Conservation (phyloP, 2,888 invertebrate genomes). For the Clivina fossor region DNA sequence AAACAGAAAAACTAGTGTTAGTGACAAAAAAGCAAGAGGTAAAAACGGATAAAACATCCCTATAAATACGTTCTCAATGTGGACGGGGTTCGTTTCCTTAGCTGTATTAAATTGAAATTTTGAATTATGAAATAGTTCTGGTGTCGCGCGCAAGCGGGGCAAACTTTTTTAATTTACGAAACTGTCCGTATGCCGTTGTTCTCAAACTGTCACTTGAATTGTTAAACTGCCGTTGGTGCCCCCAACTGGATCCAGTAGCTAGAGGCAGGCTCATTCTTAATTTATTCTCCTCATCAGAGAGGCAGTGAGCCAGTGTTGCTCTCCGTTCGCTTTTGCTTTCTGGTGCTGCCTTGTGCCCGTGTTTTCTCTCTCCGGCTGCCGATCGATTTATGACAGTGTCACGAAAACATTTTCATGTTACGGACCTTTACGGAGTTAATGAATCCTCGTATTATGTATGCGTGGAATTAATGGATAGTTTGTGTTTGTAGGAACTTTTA, state of each 20-base stretch:
- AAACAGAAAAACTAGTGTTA: too few species aligned
- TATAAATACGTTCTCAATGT: slow-evolving; percentile 24
- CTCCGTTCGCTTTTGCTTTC: background rate
- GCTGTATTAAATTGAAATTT: slow-evolving; percentile 32
- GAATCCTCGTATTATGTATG: too few species aligned
- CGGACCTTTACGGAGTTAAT: too few species aligned
- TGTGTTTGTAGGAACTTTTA: too few species aligned
- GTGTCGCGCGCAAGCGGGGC: slow-evolving; percentile 10
- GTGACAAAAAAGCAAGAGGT: too few species aligned
- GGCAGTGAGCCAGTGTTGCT: background rate
- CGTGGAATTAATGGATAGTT: too few species aligned
- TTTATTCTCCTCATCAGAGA: slow-evolving; percentile 30
- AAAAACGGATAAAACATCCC: slow-evolving; percentile 20
- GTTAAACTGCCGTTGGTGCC: slow-evolving; percentile 25
- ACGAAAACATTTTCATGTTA: slow-evolving; percentile 1
- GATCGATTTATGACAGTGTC: slow-evolving; percentile 17
- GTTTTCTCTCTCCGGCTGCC: background rate
- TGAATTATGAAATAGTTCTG: slow-evolving; percentile 33
- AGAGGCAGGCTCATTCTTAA: slow-evolving; percentile 34
- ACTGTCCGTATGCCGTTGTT: slow-evolving; percentile 25
- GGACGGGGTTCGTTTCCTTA: background rate
- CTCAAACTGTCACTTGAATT: slow-evolving; percentile 33
- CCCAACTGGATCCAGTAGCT: too few species aligned
- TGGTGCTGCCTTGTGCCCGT: slow-evolving; percentile 1
- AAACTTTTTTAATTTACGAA: slow-evolving; percentile 34